Conservation (phyloP, 1,140 invertebrate genomes). For the Pseudachorutes palmiensis region DNA sequence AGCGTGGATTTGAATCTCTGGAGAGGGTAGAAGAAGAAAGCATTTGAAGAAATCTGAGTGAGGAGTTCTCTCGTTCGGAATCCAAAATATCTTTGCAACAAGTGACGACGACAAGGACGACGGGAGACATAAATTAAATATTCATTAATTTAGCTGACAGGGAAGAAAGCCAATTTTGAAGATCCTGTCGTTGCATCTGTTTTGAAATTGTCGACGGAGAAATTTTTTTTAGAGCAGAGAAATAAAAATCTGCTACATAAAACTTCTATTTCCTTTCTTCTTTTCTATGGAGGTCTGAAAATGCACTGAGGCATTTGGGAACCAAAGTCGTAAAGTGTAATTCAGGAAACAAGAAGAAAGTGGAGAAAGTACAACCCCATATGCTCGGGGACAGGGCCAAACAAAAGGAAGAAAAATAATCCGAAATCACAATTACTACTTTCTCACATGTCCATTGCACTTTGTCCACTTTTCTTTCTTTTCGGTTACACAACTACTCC, state of each 20-base stretch:
- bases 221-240: background rate
- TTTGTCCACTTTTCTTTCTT: no score
- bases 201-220: background rate
- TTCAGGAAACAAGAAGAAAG: conserved; percentile 7
- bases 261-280: no score
- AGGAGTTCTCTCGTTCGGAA: background rate
- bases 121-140: conserved; percentile 2
- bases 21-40: no score
- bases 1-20: no score
- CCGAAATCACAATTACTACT: background rate
- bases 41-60: background rate
- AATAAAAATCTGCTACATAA: background rate
- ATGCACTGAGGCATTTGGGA: background rate
- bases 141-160: conserved; percentile 5
- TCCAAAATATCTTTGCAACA: conserved; percentile 2
- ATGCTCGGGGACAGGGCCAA: background rate
- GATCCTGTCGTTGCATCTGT: background rate
- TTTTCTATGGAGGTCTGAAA: no score
- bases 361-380: background rate
- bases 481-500: no score
- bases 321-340: background rate
- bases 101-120: background rate
- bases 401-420: conserved; percentile 1
- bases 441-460: no score
- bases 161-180: background rate